Base-by-base conservation (phyloP, 2,797 vertebrate genomes). In the Cichlasoma orientale region DNA sequence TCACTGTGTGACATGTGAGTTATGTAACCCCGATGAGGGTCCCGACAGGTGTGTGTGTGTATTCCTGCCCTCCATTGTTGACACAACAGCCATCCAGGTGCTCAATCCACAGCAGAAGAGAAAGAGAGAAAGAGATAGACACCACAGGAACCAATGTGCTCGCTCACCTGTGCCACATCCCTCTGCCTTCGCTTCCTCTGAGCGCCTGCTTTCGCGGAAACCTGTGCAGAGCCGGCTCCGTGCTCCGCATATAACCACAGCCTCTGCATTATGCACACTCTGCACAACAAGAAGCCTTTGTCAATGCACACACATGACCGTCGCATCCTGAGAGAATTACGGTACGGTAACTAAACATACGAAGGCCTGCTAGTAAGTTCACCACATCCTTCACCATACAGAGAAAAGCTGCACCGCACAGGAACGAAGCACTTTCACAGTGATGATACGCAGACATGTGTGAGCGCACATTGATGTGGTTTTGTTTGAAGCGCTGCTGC, bases 321-420 rank as follows among this genome's bases (percentile, higher is more conserved):
- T 54, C 72, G 76, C 84, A 81, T 77, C 76, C 33, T 72, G 57
- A 75, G 3, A 78, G 55, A 83, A 38, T 87, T 82, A 84, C 41
- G 31, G 79, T 73, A 82, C 5, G 38, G 75, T 75, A 50, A 68
- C 41, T 66, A 66, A 77, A 79, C 59, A 77, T 78, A 80, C 73
- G 5, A 73, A 88, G 84, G 56, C 79, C 27, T 85, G 82, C 74
- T 77, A 71, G 82, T 90, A 78, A 82, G 56, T 74, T 87, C 80
- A 91, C 92, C 92, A 92, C 91, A 93, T 93, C 91, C 91, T 93
- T 86, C 78, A 83, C 77, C 79, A 5, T 92, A 88, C 93, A 76
- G 84, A 91, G 91, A 92, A 92, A 83, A 56, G 75, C 73, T 79
- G 82, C 89, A 87, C 85, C 86, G 7, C 86, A 87, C 77, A 54